These are phyloP conservation scores for Malurus alboscapulatus DNA, from an alignment of 2,113 vertebrate species.

Conservation along the genomic window DNA sequence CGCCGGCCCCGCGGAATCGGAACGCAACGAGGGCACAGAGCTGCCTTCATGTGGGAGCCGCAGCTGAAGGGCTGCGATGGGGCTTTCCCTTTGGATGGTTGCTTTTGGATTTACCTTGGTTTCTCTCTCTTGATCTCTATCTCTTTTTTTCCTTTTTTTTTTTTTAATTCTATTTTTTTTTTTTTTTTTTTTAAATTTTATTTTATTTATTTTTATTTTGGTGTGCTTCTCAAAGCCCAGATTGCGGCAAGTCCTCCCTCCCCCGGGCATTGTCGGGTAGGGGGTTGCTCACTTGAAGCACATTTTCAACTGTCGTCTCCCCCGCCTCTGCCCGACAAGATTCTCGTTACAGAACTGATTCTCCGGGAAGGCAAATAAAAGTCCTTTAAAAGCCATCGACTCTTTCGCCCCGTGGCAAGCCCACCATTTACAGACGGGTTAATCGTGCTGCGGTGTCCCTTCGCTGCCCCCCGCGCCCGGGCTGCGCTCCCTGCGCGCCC, in stretches of 20 bases:
- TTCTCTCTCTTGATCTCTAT: background rate
- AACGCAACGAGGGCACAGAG: background rate
- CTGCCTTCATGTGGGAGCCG: background rate
- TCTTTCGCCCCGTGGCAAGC: background rate
- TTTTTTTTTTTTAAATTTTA: too few relatives aligned
- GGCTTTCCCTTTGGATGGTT: background rate
- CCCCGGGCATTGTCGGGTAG: background rate
- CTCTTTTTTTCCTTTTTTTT: rapidly evolving
- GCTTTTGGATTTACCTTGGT: background rate
- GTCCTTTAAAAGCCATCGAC: background rate
- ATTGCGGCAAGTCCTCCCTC: background rate
- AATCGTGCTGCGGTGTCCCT: background rate
- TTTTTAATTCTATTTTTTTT: rapidly evolving
- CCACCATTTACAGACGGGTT: background rate
- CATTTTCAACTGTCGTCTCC: background rate
- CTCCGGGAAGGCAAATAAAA: background rate
- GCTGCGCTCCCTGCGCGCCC: background rate
- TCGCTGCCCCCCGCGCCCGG: background rate
- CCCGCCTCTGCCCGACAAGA: background rate
- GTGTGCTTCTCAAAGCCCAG: background rate
- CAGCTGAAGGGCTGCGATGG: background rate
- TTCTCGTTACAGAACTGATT: background rate
- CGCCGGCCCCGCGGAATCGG: background rate
- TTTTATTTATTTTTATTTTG: too few relatives aligned
- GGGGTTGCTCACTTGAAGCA: background rate